phyloP scores from a whole-genome alignment of 2,888 invertebrate species.

The Scaptomyza tumidula region DNA sequence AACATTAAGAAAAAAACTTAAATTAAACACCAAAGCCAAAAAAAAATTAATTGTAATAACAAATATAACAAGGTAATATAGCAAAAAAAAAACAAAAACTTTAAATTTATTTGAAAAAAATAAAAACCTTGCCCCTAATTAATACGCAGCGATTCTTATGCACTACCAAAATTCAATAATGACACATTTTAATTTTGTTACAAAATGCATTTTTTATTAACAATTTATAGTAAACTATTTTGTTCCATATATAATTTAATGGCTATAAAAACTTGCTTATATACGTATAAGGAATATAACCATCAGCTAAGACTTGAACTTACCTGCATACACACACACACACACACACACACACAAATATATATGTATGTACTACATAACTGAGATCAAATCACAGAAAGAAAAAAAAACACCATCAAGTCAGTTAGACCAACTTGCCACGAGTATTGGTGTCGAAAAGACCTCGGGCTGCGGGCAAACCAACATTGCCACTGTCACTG shows the following conservation, averaged over 20 bases:
- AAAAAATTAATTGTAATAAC: conserved; percentile 19
- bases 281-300: conserved; percentile 16
- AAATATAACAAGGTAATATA: conserved; percentile 18
- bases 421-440: conserved; percentile 33
- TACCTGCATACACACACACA: conserved; percentile 45
- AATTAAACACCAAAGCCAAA: conserved; percentile 63
- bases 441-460: conserved; percentile 43
- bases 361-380: conserved; percentile 13
- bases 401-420: conserved; percentile 1
- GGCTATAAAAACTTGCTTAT: conserved; percentile 25
- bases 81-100: conserved; percentile 37
- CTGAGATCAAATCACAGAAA: conserved; percentile 55
- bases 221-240: conserved; percentile 37
- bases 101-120: conserved; percentile 15
- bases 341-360: conserved; percentile 2
- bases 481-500: background rate
- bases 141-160: conserved; percentile 44
- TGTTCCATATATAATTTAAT: conserved; percentile 1
- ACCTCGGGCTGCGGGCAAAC: conserved; percentile 26
- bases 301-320: conserved; percentile 37
- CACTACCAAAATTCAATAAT: conserved; percentile 68
- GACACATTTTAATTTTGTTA: conserved; percentile 76
- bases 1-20: conserved; percentile 8
- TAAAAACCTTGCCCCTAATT: conserved; percentile 59
- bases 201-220: conserved; percentile 71